Percentiles rank a stretch among this genome's conserved stretches.
These are phyloP conservation scores for Alosa sapidissima DNA, from an alignment of 2,797 vertebrate genomes.

Conservation along the genomic window DNA sequence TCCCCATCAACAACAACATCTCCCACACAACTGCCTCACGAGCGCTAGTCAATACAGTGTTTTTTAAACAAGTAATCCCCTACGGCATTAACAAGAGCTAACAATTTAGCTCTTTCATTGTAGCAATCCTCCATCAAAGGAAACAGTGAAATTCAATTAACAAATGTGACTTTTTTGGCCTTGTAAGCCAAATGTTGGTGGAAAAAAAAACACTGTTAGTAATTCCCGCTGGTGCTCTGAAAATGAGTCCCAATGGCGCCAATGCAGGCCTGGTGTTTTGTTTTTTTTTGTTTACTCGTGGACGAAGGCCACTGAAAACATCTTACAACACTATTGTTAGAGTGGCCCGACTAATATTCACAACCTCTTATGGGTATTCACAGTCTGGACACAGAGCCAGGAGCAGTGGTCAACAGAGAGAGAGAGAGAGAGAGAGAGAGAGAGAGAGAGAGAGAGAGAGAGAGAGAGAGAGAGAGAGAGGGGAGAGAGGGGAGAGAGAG, in stretches of 20 bases:
- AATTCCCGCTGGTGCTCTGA: neutral
- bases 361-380: neutral
- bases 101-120: neutral
- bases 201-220: neutral
- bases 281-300: neutral
- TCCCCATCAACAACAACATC: too few relatives aligned
- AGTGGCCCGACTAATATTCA: neutral
- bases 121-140: neutral
- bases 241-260: neutral
- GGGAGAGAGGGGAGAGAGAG: neutral
- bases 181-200: neutral
- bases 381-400: neutral
- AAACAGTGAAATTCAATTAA: neutral
- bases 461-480: neutral
- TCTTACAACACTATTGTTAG: neutral
- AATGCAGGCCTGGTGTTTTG: neutral
- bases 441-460: neutral
- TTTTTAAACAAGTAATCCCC: too few relatives aligned
- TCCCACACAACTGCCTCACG: too few relatives aligned
- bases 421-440: neutral
- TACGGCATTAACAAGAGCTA: too few relatives aligned
- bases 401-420: neutral
- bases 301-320: neutral
- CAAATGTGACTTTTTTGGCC: neutral
- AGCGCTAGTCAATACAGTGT: too few relatives aligned